Conservation (phyloP, 2,888 invertebrate genomes). For the Mycogona germanica region DNA sequence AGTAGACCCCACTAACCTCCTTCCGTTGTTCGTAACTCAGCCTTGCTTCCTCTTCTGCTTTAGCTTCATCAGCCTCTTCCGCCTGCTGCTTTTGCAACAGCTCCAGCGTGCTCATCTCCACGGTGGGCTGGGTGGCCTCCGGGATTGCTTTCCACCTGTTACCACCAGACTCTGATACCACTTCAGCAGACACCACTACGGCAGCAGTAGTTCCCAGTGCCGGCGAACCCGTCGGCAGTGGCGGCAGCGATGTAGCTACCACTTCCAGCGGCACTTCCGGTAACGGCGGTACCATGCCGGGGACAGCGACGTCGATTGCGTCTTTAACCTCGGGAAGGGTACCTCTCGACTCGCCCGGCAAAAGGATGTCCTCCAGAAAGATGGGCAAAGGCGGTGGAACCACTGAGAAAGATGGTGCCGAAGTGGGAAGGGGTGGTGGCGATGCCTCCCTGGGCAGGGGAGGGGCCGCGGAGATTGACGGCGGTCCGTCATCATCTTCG, state of each 20-base stretch:
- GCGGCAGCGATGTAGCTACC: too few relatives aligned
- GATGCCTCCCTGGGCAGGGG: neutral
- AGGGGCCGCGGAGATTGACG: neutral
- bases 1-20: too few relatives aligned
- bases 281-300: too few relatives aligned
- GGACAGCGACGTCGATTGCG: too few relatives aligned
- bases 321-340: too few relatives aligned
- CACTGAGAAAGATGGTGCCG: neutral
- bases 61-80: neutral
- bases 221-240: neutral
- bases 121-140: conserved; percentile 12
- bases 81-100: conserved; percentile 9
- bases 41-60: too few relatives aligned
- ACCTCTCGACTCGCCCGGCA: conserved; percentile 12
- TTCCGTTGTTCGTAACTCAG: too few relatives aligned
- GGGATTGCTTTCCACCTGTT: conserved; percentile 17
- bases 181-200: too few relatives aligned
- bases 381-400: neutral
- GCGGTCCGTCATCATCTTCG: conserved; percentile 3
- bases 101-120: conserved; percentile 13
- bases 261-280: neutral
- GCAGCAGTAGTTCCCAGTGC: neutral
- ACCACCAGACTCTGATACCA: too few relatives aligned
- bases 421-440: neutral
- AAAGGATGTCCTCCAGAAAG: conserved; percentile 11